Conservation (phyloP, 2,797 vertebrate genomes). For the Sebastes matsubarae region DNA sequence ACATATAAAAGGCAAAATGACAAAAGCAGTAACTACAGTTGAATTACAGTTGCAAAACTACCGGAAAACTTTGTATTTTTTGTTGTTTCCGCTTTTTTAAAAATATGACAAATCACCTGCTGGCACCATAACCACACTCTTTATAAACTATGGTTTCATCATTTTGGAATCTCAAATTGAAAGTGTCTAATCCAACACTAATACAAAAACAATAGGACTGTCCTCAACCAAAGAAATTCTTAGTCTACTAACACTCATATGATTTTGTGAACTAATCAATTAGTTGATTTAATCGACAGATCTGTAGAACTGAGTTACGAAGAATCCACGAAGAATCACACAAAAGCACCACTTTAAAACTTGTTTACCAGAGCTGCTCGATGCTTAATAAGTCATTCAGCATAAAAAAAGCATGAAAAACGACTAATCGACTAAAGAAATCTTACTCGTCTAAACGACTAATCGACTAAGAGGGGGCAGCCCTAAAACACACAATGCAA, state of each 20-base stretch:
- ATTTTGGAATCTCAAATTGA: background rate
- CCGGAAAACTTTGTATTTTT: background rate
- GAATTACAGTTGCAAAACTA: background rate
- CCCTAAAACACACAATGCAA: background rate
- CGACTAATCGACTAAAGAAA: too few relatives aligned
- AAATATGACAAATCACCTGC: background rate
- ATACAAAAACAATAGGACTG: background rate
- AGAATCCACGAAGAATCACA: background rate
- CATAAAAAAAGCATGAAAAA: too few relatives aligned
- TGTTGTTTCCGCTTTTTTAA: background rate
- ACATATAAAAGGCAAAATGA: conserved; percentile 88
- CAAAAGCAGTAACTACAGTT: conserved; percentile 77
- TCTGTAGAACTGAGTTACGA: fast-evolving
- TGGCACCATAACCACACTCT: too few relatives aligned
- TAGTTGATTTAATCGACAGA: background rate
- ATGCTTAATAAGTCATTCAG: too few relatives aligned
- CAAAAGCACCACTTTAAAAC: background rate
- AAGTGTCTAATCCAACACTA: background rate
- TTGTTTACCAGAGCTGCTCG: too few relatives aligned
- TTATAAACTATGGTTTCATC: fast-evolving
- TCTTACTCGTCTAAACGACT: fast-evolving
- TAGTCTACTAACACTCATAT: too few relatives aligned
- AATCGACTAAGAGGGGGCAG: background rate
- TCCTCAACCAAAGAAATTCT: background rate
- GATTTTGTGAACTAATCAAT: background rate